Percentiles rank a stretch among this genome's conserved stretches.
phyloP scores from a whole-genome alignment of 2,888 invertebrate genomes.

The Nipponacmea schrenckii region DNA sequence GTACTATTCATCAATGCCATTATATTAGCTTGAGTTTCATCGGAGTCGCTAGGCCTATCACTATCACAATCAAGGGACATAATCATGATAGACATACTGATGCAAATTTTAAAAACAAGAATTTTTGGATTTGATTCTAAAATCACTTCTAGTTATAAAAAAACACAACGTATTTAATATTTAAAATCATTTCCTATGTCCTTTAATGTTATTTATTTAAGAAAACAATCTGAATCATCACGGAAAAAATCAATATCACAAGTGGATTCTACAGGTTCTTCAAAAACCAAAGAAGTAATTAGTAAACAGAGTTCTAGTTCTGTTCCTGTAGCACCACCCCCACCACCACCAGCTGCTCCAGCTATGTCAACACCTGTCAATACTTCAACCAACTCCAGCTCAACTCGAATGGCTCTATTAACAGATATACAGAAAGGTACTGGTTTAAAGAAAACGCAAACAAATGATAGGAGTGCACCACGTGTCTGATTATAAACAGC shows the following conservation, averaged over 20 bases:
- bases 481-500: conserved; percentile 33
- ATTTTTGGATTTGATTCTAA: too few relatives aligned
- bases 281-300: neutral
- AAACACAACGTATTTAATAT: too few relatives aligned
- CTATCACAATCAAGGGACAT: too few relatives aligned
- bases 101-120: too few relatives aligned
- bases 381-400: conserved; percentile 14
- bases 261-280: neutral
- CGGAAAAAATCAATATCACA: neutral
- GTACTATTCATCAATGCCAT: too few relatives aligned
- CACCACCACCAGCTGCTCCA: conserved; percentile 29
- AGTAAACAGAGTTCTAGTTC: conserved; percentile 14
- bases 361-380: conserved; percentile 19
- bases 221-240: conserved; percentile 13
- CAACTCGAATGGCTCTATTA: conserved; percentile 45
- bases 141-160: too few relatives aligned
- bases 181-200: too few relatives aligned
- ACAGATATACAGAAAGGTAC: conserved; percentile 46
- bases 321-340: conserved; percentile 29
- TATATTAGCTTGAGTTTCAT: too few relatives aligned
- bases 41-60: too few relatives aligned
- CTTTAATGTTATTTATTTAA: neutral
- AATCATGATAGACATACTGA: too few relatives aligned
- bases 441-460: conserved; percentile 47
- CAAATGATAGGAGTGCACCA: conserved; percentile 53